Evolutionary conservation across 2,888 invertebrate genomes (phyloP), one percentile per base, ranked within the genome.

Genomic region (Cyclophora albipunctata): DNA sequence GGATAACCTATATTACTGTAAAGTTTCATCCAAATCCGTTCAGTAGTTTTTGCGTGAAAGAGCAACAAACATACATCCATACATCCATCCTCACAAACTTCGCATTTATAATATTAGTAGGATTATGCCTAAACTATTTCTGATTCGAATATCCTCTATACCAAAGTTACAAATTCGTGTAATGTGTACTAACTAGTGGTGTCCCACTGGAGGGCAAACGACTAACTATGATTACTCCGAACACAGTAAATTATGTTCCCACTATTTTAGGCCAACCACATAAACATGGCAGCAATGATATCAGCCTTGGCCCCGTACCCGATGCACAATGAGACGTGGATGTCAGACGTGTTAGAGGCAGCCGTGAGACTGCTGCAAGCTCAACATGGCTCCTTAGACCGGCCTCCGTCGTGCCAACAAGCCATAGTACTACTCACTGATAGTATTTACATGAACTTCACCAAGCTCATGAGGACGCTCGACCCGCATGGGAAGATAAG

Each of bases 221-320:
- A 20, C 20, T 20, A 20, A 20, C 20, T 20, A 2, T 20, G 1
- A 20, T 2, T 20, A 20, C 1, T 20, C 20, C 37, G 37, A 5
- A 37, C 4, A 37, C 37, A 34, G 33, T 40, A 34, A 20, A 20
- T 34, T 45, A 34, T 45, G 6, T 41, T 47, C 44, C 20, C 20
- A 20, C 20, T 20, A 20, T 56, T 40, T 6, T 54, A 87, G 88
- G 88, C 88, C 6, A 86, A 88, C 54, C 84, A 88, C 59, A 81
- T 88, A 0, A 88, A 88, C 60, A 71, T 84, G 7, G 87, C 82
- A 3, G 88, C 88, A 1, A 84, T 88, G 78, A 77, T 86, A 76
- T 71, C 79, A 0, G 76, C 79, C 0, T 53, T 87, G 56, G 62
- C 70, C 6, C 55, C 71, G 5, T 71, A 75, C 50, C 55, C 59